A percentile compares a stretch with the other conserved stretches of the same genome.
Evolutionary conservation across 2,797 vertebrate species (phyloP).

Genomic region (Atherinosoma microstoma): DNA sequence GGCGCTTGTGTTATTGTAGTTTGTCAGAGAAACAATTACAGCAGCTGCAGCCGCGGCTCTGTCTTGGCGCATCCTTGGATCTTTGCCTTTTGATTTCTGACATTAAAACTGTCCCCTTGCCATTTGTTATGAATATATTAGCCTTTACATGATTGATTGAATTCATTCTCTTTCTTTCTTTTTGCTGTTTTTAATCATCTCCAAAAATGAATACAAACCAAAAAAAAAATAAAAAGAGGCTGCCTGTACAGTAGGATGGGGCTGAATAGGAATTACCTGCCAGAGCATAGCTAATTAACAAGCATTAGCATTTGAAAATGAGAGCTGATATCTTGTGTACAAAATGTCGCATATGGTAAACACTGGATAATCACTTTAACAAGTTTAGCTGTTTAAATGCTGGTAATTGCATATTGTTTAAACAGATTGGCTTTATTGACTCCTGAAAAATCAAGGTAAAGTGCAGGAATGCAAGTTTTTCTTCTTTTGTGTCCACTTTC

Average conservation of each 20-base stretch:
- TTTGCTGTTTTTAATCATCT: constrained; percentile 67
- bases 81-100: constrained; percentile 73
- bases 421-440: constrained; percentile 71
- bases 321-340: constrained; percentile 81
- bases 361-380: constrained; percentile 80
- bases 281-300: constrained; percentile 81
- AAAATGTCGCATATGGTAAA: constrained; percentile 85
- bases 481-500: constrained; percentile 43
- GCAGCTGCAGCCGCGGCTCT: constrained; percentile 21
- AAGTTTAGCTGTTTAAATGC: constrained; percentile 82
- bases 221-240: constrained; percentile 37
- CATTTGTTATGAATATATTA: constrained; percentile 82
- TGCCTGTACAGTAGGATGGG: constrained; percentile 76
- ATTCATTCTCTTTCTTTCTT: constrained; percentile 79
- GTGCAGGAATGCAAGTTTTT: constrained; percentile 20
- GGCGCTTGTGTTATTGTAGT: constrained; percentile 40
- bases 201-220: constrained; percentile 18
- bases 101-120: constrained; percentile 78
- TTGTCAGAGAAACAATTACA: constrained; percentile 47
- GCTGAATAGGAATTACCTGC: constrained; percentile 79
- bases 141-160: constrained; percentile 85
- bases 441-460: constrained; percentile 43
- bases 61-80: constrained; percentile 55
- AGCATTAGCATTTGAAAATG: constrained; percentile 86
- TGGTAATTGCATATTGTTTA: constrained; percentile 80